Conservation (phyloP, 2,113 vertebrate species). For the Ceratotherium simum region DNA sequence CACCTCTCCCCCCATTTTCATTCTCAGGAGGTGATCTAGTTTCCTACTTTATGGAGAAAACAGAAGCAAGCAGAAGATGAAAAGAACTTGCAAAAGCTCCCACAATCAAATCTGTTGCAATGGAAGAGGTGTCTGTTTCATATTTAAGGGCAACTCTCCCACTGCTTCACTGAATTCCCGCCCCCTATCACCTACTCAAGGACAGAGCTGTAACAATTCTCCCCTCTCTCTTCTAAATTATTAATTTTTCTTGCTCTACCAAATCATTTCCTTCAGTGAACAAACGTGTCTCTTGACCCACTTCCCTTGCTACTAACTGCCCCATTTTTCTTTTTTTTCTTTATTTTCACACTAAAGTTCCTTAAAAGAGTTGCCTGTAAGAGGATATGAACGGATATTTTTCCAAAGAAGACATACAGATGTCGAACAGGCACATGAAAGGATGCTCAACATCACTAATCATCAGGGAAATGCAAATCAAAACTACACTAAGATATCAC, state of each 20-base stretch:
- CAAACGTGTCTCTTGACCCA: background rate
- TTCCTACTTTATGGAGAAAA: slow-evolving; percentile 10
- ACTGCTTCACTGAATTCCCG: background rate
- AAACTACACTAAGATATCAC: too few species aligned
- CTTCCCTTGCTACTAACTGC: background rate
- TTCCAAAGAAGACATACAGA: too few species aligned
- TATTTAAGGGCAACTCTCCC: background rate
- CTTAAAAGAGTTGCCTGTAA: background rate
- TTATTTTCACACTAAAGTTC: background rate
- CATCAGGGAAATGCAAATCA: too few species aligned
- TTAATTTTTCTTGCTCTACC: background rate
- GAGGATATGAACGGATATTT: too few species aligned
- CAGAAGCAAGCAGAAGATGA: background rate
- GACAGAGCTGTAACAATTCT: background rate
- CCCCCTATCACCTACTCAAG: background rate
- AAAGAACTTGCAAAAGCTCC: background rate
- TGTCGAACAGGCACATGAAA: too few species aligned
- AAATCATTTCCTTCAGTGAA: background rate
- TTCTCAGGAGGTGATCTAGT: background rate
- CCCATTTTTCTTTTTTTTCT: slow-evolving; percentile 29
- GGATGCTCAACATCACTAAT: too few species aligned
- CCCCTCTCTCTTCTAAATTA: background rate
- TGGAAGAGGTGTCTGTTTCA: background rate
- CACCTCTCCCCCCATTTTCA: background rate
- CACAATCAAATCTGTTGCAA: background rate